Evolutionary conservation across 2,888 invertebrate species (phyloP).

Genomic region (Lycocerus yunnanus): DNA sequence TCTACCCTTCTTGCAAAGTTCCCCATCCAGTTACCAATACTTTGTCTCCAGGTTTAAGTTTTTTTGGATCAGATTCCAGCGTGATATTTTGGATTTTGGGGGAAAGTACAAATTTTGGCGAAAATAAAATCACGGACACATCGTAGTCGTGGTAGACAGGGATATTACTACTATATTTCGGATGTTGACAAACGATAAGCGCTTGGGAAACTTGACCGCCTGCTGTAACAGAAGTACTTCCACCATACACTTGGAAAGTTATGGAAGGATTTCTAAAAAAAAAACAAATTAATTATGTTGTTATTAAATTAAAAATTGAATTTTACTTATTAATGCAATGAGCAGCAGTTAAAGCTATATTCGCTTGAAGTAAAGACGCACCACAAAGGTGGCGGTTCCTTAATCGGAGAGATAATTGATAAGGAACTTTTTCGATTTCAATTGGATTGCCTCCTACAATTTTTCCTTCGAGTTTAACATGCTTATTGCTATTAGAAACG

Average conservation of each 20-base stretch:
- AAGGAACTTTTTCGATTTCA: slow-evolving; percentile 7
- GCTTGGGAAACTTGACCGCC: background rate
- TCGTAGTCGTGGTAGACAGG: background rate
- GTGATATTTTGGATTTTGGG: background rate
- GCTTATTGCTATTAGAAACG: too few relatives aligned
- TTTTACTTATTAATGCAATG: slow-evolving; percentile 9
- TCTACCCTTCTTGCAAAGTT: background rate
- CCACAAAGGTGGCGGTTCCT: background rate
- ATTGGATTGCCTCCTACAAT: slow-evolving; percentile 7
- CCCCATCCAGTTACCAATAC: background rate
- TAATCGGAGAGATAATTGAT: slow-evolving; percentile 4
- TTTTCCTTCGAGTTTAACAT: slow-evolving; percentile 1
- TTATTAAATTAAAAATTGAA: background rate
- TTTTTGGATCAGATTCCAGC: background rate
- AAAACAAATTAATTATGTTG: too few relatives aligned
- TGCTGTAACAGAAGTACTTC: background rate
- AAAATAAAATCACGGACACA: background rate
- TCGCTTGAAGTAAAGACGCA: background rate
- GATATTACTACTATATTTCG: background rate
- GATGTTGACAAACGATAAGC: background rate
- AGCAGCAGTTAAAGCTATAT: slow-evolving; percentile 9
- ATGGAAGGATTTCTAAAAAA: background rate
- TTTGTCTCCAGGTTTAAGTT: background rate
- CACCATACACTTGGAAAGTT: background rate
- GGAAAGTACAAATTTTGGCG: background rate